These are phyloP conservation scores for Ostrea edulis DNA, from an alignment of 1,140 invertebrate genomes.

Conservation along the genomic window DNA sequence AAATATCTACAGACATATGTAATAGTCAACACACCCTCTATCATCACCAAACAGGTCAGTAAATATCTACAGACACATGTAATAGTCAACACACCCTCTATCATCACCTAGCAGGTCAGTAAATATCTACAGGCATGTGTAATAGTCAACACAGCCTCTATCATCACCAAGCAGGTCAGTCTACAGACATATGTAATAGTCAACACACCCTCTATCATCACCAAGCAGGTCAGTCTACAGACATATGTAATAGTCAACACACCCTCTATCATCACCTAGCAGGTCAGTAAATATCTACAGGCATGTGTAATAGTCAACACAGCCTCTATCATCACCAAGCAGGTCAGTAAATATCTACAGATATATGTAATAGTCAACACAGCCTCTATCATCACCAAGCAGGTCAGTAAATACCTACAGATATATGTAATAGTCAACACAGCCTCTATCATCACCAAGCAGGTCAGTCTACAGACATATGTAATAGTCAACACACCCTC, in stretches of 20 bases:
- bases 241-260: too few relatives aligned
- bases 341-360: neutral
- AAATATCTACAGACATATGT: conserved; percentile 10
- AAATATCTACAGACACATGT: neutral
- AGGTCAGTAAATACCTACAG: neutral
- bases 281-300: neutral
- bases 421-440: too few relatives aligned
- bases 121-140: neutral
- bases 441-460: neutral
- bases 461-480: neutral
- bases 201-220: neutral
- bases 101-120: neutral
- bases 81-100: neutral
- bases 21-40: neutral
- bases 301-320: too few relatives aligned
- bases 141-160: neutral
- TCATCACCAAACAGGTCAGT: neutral
- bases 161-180: neutral
- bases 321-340: neutral
- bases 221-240: neutral
- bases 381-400: neutral
- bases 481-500: too few relatives aligned
- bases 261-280: neutral
- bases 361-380: too few relatives aligned
- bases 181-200: too few relatives aligned